Evolutionary conservation across 2,113 vertebrate genomes (phyloP).

Genomic region (Lamprologus speciosus): DNA sequence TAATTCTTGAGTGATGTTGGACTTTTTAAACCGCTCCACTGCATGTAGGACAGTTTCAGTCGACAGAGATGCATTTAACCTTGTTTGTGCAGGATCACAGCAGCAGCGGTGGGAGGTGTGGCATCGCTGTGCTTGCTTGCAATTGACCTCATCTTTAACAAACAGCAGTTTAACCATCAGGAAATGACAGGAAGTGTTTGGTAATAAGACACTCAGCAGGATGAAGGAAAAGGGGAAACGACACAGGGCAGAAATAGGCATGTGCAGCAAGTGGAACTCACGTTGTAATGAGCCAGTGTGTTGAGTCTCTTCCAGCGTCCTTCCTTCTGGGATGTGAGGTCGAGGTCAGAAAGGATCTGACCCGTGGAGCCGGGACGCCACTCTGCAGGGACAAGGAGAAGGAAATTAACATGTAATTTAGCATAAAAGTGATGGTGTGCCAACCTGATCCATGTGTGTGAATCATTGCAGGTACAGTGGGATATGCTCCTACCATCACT

Average conservation of each 20-base stretch:
- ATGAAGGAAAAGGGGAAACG: neutral
- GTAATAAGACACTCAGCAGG: neutral
- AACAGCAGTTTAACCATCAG: neutral
- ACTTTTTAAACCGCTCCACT: neutral
- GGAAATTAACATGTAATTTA: neutral
- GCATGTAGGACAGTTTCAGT: neutral
- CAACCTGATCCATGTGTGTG: neutral
- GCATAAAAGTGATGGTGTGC: neutral
- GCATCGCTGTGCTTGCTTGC: neutral
- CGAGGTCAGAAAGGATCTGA: conserved; percentile 92
- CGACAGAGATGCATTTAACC: neutral
- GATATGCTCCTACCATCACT: neutral
- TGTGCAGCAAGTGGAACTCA: conserved; percentile 54
- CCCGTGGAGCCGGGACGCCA: conserved; percentile 96
- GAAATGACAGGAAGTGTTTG: neutral
- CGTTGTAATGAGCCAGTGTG: conserved; percentile 93
- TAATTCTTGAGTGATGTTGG: neutral
- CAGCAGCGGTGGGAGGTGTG: neutral
- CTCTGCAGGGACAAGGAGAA: conserved; percentile 63
- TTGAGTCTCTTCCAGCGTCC: conserved; percentile 90
- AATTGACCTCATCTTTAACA: neutral
- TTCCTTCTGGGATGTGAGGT: conserved; percentile 91
- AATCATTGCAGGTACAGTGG: neutral
- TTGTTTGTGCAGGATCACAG: neutral
- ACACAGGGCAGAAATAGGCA: neutral